Evolutionary conservation across 2,888 invertebrate species (phyloP).

Genomic region (Osmoderma eremita): DNA sequence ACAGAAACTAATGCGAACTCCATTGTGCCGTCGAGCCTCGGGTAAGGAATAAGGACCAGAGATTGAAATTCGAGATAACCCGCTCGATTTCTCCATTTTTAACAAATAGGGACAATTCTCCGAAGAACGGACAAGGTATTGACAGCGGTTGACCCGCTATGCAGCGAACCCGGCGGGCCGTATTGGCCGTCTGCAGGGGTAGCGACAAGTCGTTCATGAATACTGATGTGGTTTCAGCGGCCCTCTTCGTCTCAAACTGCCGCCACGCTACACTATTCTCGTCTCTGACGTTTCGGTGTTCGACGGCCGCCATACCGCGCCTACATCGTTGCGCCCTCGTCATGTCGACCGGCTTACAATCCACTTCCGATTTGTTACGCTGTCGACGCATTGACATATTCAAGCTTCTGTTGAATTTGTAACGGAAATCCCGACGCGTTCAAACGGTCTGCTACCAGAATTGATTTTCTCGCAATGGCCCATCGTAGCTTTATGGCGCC

Average conservation of each 20-base stretch:
- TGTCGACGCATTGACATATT: constrained; percentile 54
- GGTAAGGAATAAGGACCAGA: constrained; percentile 31
- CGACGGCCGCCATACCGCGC: constrained; percentile 8
- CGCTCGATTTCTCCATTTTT: constrained; percentile 40
- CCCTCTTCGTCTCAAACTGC: constrained; percentile 13
- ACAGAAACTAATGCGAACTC: constrained; percentile 26
- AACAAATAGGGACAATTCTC: constrained; percentile 48
- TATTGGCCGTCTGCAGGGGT: constrained; percentile 30
- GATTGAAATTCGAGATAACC: constrained; percentile 41
- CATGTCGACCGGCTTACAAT: constrained; percentile 56
- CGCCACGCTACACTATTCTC: constrained; percentile 26
- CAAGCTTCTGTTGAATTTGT: constrained; percentile 44
- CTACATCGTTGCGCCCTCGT: constrained; percentile 47
- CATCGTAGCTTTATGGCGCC: too few species aligned
- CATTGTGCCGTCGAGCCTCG: constrained; percentile 26
- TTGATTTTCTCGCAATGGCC: too few species aligned
- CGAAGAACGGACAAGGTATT: constrained; percentile 52
- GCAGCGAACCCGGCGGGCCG: constrained; percentile 52
- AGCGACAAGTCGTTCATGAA: constrained; percentile 58
- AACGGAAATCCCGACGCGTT: constrained; percentile 40
- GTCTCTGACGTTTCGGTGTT: constrained; percentile 27
- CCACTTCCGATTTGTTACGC: constrained; percentile 57
- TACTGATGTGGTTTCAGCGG: constrained; percentile 57
- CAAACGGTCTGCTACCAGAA: too few species aligned
- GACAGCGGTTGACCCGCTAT: constrained; percentile 60